These are phyloP conservation scores for Mesorhabditis spiculigera DNA, from an alignment of 2,888 invertebrate genomes.

Conservation along the genomic window DNA sequence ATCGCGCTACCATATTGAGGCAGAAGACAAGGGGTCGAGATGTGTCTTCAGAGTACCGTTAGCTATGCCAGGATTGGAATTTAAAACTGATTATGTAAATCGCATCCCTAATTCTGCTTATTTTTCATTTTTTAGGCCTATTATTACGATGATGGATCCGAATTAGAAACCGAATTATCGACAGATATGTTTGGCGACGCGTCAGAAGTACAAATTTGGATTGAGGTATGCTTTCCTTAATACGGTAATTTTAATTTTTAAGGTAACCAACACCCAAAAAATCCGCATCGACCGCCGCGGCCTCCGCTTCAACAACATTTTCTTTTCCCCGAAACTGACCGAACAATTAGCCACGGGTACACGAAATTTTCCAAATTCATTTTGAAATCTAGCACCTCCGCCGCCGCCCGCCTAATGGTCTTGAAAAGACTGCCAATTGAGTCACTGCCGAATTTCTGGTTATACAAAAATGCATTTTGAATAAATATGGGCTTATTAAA, in stretches of 20 bases:
- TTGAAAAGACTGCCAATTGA: too few species aligned
- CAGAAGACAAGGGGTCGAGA: neutral
- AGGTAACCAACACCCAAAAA: neutral
- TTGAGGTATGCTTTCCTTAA: constrained; percentile 10
- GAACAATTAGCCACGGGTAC: neutral
- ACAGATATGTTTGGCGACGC: constrained; percentile 14
- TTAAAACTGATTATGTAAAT: constrained; percentile 14
- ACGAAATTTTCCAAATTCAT: too few species aligned
- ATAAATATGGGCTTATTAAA: too few species aligned
- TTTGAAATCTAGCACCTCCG: too few species aligned
- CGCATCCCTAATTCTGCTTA: neutral
- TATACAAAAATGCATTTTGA: too few species aligned
- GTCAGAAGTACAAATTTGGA: constrained; percentile 9
- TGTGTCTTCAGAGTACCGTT: constrained; percentile 10
- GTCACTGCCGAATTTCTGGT: too few species aligned
- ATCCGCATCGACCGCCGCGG: neutral
- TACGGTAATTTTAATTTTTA: neutral
- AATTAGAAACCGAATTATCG: constrained; percentile 13
- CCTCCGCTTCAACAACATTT: neutral
- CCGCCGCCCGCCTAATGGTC: too few species aligned
- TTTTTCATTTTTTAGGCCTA: constrained; percentile 11
- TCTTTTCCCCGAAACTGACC: neutral
- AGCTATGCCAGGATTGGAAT: constrained; percentile 15
- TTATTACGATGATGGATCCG: constrained; percentile 17
- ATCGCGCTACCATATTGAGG: neutral